Percentiles rank a stretch among this genome's conserved stretches.
phyloP scores from a whole-genome alignment of 2,888 invertebrate genomes.

The Gari tellinella region DNA sequence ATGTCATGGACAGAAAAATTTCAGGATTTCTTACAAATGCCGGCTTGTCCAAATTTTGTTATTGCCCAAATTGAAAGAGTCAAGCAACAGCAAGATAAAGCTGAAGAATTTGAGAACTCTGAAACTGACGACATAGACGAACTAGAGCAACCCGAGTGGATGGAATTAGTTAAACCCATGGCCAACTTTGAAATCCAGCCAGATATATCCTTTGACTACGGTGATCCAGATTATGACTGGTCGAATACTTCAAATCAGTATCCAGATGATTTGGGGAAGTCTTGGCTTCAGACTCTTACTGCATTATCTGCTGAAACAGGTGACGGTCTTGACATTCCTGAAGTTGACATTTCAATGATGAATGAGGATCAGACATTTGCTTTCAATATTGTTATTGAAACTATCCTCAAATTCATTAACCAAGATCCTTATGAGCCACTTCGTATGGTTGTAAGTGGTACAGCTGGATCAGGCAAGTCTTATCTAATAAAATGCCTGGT shows the following conservation, averaged over 20 bases:
- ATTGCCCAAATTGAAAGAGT: background rate
- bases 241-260: slow-evolving; percentile 8
- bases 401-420: slow-evolving; percentile 18
- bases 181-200: slow-evolving; percentile 8
- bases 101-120: too few relatives aligned
- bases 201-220: slow-evolving; percentile 49
- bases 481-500: slow-evolving; percentile 59
- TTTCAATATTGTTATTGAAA: slow-evolving; percentile 56
- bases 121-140: too few relatives aligned
- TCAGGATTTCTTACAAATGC: background rate
- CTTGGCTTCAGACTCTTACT: slow-evolving; percentile 9
- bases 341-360: slow-evolving; percentile 38
- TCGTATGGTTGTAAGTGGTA: slow-evolving; percentile 52
- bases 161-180: slow-evolving; percentile 41
- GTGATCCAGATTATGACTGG: slow-evolving; percentile 47
- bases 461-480: slow-evolving; percentile 61
- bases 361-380: slow-evolving; percentile 58
- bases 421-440: slow-evolving; percentile 26
- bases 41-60: too few relatives aligned
- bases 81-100: background rate
- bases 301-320: background rate
- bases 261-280: slow-evolving; percentile 26
- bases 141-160: slow-evolving; percentile 58
- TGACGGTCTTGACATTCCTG: slow-evolving; percentile 29
- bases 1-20: background rate